These are phyloP conservation scores for Helarctos malayanus DNA, from an alignment of 2,797 vertebrate genomes.

Conservation along the genomic window DNA sequence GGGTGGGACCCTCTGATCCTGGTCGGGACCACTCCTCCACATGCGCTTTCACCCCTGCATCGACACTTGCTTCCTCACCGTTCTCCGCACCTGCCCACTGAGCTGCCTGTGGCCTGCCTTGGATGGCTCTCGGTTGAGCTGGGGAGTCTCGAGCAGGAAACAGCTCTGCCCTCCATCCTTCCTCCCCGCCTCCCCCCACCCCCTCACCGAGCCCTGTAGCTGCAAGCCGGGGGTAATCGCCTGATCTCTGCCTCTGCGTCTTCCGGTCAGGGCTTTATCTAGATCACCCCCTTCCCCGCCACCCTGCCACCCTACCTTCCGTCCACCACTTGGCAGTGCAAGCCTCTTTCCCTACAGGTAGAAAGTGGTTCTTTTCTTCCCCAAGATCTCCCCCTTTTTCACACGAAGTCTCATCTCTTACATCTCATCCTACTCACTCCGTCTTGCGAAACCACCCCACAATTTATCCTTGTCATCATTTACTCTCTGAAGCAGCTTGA, in stretches of 20 bases:
- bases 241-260: neutral
- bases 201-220: neutral
- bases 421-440: neutral
- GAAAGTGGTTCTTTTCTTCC: neutral
- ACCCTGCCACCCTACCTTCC: fast-evolving
- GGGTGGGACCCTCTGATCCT: neutral
- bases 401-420: neutral
- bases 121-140: fast-evolving
- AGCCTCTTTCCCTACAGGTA: neutral
- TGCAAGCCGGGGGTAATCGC: neutral
- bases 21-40: neutral
- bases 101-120: neutral
- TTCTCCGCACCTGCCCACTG: neutral
- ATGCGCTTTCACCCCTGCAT: no score
- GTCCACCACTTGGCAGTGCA: neutral
- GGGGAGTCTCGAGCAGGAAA: neutral
- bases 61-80: neutral
- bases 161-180: neutral
- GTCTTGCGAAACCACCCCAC: neutral
- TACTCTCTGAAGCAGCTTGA: neutral
- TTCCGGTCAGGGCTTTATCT: neutral
- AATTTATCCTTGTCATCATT: neutral
- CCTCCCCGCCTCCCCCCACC: neutral
- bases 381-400: neutral
- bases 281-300: neutral